Evolutionary conservation across 2,113 vertebrate species (phyloP).

Genomic region (Rhynchopsitta pachyrhyncha): DNA sequence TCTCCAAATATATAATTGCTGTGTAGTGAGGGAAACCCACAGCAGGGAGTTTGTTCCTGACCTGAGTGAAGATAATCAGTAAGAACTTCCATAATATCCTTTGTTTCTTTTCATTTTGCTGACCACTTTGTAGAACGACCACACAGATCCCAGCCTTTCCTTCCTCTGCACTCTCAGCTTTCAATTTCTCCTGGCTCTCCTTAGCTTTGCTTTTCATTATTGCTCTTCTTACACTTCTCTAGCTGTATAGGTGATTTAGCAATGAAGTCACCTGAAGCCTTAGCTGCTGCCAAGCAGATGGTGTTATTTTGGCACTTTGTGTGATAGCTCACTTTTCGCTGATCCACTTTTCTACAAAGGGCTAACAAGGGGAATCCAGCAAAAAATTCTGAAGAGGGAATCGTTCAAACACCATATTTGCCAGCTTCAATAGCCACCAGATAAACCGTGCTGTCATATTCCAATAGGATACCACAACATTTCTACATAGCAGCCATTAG

Average conservation of each 20-base stretch:
- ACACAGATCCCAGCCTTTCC: background rate
- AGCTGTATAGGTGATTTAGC: background rate
- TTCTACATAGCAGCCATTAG: background rate
- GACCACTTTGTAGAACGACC: background rate
- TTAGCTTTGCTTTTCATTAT: background rate
- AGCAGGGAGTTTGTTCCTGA: background rate
- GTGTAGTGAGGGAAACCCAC: background rate
- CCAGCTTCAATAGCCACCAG: background rate
- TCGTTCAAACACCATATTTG: background rate
- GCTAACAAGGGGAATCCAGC: background rate
- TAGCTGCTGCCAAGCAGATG: background rate
- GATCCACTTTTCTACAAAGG: background rate
- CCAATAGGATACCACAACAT: background rate
- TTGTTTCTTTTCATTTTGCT: background rate
- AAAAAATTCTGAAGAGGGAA: background rate
- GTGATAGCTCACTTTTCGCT: background rate
- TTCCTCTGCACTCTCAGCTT: background rate
- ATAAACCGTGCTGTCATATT: background rate
- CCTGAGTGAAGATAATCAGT: background rate
- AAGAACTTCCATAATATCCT: background rate
- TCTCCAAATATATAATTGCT: background rate
- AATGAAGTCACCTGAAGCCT: background rate
- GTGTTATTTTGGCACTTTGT: background rate
- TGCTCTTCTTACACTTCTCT: background rate
- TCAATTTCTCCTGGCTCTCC: background rate